Base-by-base conservation (phyloP, 2,113 vertebrate species). In the Myotis lucifugus region DNA sequence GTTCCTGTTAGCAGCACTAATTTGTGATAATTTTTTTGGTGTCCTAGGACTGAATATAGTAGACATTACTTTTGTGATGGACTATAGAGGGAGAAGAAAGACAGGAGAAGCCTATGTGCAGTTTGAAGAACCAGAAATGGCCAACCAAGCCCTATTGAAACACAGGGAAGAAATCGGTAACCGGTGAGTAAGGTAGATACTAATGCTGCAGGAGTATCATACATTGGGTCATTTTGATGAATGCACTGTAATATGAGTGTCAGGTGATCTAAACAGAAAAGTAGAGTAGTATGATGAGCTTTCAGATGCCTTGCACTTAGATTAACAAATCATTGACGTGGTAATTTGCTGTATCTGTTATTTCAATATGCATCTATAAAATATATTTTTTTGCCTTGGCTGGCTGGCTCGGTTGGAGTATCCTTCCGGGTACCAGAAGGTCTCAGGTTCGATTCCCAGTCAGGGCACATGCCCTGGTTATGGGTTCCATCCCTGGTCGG, bases 61-160 rank as follows among this genome's bases (percentile, higher is more conserved):
- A 8, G 98, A 98, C 79, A 98, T 99, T 32, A 98, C 91, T 15
- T 98, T 99, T 32, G 90, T 99, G 12, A 97, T 85, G 69, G 98
- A 99, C 96, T 96, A 82, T n/a, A 97, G 90, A 91, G 99, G 99
- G 25, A 98, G 98, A 40, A 98, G 98, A 67, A 99, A 92, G 95
- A 98, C 99, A 0, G 99, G 99, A 13, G 98, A 99, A 76, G 99
- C 99, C 1, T 99, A 98, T 0, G 99, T 99, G 61, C 98, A 99
- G 97, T 99, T 99, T 93, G 97, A 97, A 1, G 98, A 99, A 25
- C 98, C 98, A 1, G 98, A 99, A 74, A 99, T 98, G 96, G 99
- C 99, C 0, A 98, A 98, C 6, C 98, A 98, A 88, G 99, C 99
- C 15, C 97, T 99, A 61, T 48, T 97, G 77, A 99, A 96, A 89